Conservation (phyloP, 1,140 invertebrate species). For the Agraylea sexmaculata region DNA sequence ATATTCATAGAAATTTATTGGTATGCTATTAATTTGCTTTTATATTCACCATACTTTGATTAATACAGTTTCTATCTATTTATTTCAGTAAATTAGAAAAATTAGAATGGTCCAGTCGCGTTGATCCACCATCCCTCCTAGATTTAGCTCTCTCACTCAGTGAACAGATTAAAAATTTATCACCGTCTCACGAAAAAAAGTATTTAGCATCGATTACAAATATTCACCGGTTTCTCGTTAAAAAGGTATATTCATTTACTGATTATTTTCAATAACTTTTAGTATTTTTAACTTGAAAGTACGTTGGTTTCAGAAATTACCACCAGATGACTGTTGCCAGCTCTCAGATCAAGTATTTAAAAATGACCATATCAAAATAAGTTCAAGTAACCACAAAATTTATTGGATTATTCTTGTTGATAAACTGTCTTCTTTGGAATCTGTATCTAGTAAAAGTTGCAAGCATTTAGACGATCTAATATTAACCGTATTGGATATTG, state of each 20-base stretch:
- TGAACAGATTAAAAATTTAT: constrained; percentile 7
- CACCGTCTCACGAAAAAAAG: constrained; percentile 9
- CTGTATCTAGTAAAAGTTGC: too few relatives aligned
- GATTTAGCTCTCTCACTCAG: too few relatives aligned
- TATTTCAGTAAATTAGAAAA: too few relatives aligned
- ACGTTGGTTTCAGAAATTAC: constrained; percentile 12
- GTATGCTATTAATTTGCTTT: too few relatives aligned
- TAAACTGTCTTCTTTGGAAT: constrained; percentile 5
- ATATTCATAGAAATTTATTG: too few relatives aligned
- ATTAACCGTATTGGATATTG: background rate
- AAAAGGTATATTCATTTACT: constrained; percentile 9
- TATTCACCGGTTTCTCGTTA: constrained; percentile 10
- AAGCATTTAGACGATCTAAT: background rate
- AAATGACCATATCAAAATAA: constrained; percentile 3
- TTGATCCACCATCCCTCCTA: too few relatives aligned
- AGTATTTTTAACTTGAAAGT: background rate
- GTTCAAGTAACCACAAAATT: constrained; percentile 8
- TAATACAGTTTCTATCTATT: too few relatives aligned
- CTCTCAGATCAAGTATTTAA: constrained; percentile 9
- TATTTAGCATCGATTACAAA: constrained; percentile 11
- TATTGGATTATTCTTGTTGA: constrained; percentile 15
- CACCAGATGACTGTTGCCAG: background rate
- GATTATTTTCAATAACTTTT: constrained; percentile 4
- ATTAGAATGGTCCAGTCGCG: too few relatives aligned
- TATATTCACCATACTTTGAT: too few relatives aligned